phyloP scores from a whole-genome alignment of 2,797 vertebrate genomes.

The Linurgus olivaceus region DNA sequence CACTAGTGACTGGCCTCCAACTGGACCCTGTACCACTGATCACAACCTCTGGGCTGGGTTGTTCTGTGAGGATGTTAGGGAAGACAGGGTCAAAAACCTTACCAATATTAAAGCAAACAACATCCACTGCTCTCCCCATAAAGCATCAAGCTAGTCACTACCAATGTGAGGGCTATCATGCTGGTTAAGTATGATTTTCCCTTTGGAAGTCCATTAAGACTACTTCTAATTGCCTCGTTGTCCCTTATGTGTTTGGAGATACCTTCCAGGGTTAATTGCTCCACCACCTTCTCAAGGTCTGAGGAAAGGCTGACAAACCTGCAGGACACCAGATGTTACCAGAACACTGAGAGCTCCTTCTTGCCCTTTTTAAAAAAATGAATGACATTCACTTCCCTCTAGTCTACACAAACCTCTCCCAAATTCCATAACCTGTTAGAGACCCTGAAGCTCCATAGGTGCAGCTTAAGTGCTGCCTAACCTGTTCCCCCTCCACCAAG shows the following conservation, averaged over 20 bases:
- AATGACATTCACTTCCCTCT: not conserved
- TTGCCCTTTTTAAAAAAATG: not conserved
- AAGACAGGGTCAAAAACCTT: not conserved
- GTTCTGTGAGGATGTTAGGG: not conserved
- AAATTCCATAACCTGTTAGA: not conserved
- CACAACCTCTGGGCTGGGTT: not conserved
- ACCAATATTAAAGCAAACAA: not conserved
- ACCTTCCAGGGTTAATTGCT: not conserved
- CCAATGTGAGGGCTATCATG: not conserved
- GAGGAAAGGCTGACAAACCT: not conserved
- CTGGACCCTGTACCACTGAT: not conserved
- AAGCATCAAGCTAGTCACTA: not conserved
- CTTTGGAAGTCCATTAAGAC: not conserved
- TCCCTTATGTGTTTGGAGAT: not conserved
- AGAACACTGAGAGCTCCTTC: not conserved
- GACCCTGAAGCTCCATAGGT: fast-evolving
- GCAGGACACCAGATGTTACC: not conserved
- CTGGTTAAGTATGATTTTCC: not conserved
- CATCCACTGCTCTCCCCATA: not conserved
- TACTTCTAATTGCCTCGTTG: not conserved
- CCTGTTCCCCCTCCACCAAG: not conserved
- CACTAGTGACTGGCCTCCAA: not conserved
- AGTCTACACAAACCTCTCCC: not conserved
- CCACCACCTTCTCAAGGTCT: not conserved
- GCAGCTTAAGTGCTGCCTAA: not conserved